Evolutionary conservation across 2,113 vertebrate genomes (phyloP).

Genomic region (Vulpes ferrilata): DNA sequence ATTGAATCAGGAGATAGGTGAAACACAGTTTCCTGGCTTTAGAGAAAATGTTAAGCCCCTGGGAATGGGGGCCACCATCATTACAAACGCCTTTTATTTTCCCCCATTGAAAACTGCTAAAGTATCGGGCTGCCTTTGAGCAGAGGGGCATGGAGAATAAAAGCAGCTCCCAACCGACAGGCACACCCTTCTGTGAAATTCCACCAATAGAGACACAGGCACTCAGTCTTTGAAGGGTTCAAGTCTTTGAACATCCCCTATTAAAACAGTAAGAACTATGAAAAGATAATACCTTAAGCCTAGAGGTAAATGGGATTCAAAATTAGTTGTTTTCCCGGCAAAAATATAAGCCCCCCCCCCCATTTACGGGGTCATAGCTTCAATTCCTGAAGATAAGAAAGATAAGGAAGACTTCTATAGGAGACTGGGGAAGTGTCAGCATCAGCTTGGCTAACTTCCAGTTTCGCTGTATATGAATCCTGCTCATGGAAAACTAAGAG

Average conservation of each 20-base stretch:
- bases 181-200: background rate
- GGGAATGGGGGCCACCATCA: background rate
- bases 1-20: background rate
- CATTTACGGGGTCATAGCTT: background rate
- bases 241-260: too few species aligned
- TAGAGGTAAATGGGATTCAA: background rate
- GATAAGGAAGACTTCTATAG: background rate
- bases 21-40: background rate
- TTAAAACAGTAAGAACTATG: background rate
- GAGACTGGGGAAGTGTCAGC: background rate
- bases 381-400: background rate
- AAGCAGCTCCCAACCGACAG: background rate
- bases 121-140: background rate
- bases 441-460: background rate
- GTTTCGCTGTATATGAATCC: conserved; percentile 30
- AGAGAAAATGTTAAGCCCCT: conserved; percentile 29
- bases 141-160: background rate
- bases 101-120: background rate
- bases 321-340: conserved; percentile 15
- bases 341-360: background rate
- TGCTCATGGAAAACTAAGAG: background rate
- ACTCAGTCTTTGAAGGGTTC: background rate
- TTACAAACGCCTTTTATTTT: background rate
- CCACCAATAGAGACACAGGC: background rate
- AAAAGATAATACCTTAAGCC: conserved; percentile 20